Evolutionary conservation across 2,113 vertebrate genomes (phyloP), one percentile per base, ranked within the genome.

Genomic region (Cephalopholis sonnerati): DNA sequence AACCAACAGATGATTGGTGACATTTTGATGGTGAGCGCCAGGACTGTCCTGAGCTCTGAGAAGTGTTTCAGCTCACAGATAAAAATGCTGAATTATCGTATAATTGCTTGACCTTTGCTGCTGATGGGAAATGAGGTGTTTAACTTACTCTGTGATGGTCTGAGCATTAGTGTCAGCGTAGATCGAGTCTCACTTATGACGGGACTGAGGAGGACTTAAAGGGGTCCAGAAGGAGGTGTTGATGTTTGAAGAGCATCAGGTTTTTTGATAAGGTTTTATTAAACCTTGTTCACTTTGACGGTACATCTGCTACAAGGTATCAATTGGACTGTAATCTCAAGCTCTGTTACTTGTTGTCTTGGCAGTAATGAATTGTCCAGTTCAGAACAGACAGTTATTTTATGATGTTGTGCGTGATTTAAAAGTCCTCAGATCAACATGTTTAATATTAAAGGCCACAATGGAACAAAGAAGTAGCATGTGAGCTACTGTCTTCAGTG

Each of bases 21-120:
- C 83, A 83, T 86, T 86, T 76, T 15, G 53, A 79, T 25, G 66
- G 39, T 0, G 65, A 77, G 62, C 46, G 5, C 65, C 1, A 44
- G 57, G 65, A 65, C 63, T 8, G 51, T 62, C 54, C 66, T 54
- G 58, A 82, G 78, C 64, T 53, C 64, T 41, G 64, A 66, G 61
- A 20, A 67, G 48, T 1, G 44, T 5, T 57, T 9, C 54, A 54
- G 72, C 81, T 29, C 27, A 4, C 27, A 10, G 8, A 51, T 72
- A 81, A 88, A 83, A 72, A 61, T 15, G 39, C 36, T 44, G 63
- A 69, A 71, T 87, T 66, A 48, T 59, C 29, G 1, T 15, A 22
- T 55, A 51, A 87, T 81, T 76, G 75, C 64, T 53, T 84, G 91
- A 91, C 91, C 86, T 90, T 90, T 81, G n/a, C 15, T 46, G 65